Evolutionary conservation across 2,888 invertebrate species (phyloP), one percentile per base, ranked within the genome.

Genomic region (Clunio marinus): DNA sequence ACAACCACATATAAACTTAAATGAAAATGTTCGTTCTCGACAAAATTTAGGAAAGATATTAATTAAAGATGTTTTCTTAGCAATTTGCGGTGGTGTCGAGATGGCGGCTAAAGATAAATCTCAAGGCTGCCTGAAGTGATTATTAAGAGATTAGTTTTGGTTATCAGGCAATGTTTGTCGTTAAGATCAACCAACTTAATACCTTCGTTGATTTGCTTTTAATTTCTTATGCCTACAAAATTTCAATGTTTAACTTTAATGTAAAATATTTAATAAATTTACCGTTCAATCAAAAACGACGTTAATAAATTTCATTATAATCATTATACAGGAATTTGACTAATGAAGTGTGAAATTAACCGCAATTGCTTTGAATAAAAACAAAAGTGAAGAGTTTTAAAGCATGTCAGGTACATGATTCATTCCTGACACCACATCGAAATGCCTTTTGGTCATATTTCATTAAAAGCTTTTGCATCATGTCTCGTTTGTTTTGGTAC

Each of bases 271-370:
- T n/a, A n/a, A n/a, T n/a, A n/a, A n/a, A n/a, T n/a, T n/a, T n/a
- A n/a, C n/a, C n/a, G n/a, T n/a, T n/a, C n/a, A n/a, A n/a, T n/a
- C n/a, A n/a, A n/a, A n/a, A n/a, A n/a, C n/a, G n/a, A n/a, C n/a
- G n/a, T n/a, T n/a, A n/a, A n/a, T n/a, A n/a, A n/a, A n/a, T n/a
- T n/a, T n/a, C n/a, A n/a, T n/a, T n/a, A n/a, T n/a, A n/a, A n/a
- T n/a, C n/a, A n/a, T n/a, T n/a, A n/a, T n/a, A n/a, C n/a, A 20
- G 32, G 28, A 66, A 55, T 66, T 66, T 51, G 20, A 55, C 55
- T 66, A 66, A 66, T 66, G 55, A 66, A 55, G 55, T 55, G 35
- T 8, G 28, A 66, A 66, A 66, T 66, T 66, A 66, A 66, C 55
- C 55, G 45, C 51, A 15, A 24, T 41, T 8, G 27, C n/a, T 8